Conservation (phyloP, 2,888 invertebrate species). For the Eupithecia subfuscata region DNA sequence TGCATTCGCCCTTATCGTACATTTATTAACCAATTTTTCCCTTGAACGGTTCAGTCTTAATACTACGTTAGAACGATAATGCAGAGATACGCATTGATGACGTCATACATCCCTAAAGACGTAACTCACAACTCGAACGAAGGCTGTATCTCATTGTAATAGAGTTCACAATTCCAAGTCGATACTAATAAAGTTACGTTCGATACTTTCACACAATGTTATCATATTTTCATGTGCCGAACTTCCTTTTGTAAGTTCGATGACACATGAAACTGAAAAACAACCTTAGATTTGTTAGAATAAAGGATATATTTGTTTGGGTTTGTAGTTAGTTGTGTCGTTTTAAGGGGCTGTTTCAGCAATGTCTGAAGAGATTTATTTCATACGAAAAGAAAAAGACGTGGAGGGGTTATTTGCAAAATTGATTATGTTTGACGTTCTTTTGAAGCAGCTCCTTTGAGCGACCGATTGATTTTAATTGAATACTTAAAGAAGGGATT, state of each 20-base stretch:
- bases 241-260: constrained; percentile 18
- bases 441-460: constrained; percentile 70
- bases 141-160: constrained; percentile 11
- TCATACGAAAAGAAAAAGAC: constrained; percentile 71
- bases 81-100: constrained; percentile 75
- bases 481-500: constrained; percentile 65
- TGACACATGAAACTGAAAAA: neutral
- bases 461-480: constrained; percentile 77
- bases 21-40: constrained; percentile 82
- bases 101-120: constrained; percentile 48
- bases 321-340: neutral
- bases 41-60: constrained; percentile 77
- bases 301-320: constrained; percentile 30
- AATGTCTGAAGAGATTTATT: constrained; percentile 72
- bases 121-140: constrained; percentile 45
- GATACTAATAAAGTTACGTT: constrained; percentile 69
- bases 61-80: constrained; percentile 76
- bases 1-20: constrained; percentile 51
- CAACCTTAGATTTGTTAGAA: neutral
- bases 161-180: constrained; percentile 15
- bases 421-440: constrained; percentile 81
- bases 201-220: constrained; percentile 76
- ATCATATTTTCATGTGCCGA: constrained; percentile 63
- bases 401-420: constrained; percentile 75
- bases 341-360: constrained; percentile 45